phyloP scores from a whole-genome alignment of 2,888 invertebrate genomes.

The Andrena minutula region DNA sequence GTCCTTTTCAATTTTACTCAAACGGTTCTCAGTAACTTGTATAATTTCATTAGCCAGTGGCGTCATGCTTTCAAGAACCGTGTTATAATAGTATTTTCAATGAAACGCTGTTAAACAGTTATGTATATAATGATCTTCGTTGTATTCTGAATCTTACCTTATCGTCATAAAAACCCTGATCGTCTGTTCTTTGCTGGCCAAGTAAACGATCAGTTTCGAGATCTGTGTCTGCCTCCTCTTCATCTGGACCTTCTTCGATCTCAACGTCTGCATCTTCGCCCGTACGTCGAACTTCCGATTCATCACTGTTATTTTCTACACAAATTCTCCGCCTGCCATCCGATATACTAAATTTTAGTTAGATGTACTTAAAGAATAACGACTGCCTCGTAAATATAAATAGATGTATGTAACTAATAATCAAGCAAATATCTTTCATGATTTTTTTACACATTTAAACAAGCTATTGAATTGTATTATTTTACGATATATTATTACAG shows the following conservation, averaged over 20 bases:
- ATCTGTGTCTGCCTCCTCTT: conserved; percentile 97
- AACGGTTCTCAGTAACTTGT: conserved; percentile 2
- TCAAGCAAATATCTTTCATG: not conserved
- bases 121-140: not conserved
- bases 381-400: conserved; percentile 20
- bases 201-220: conserved; percentile 98
- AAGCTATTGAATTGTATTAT: not conserved
- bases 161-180: conserved; percentile 96
- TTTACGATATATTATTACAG: not conserved
- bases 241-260: conserved; percentile 81
- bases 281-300: conserved; percentile 79
- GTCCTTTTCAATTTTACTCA: not conserved
- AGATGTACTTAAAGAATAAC: conserved; percentile 79
- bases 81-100: conserved; percentile 9
- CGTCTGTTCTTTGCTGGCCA: conserved; percentile 97
- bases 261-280: conserved; percentile 83
- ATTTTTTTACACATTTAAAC: not conserved
- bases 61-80: conserved; percentile 9
- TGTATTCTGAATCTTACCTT: conserved; percentile 87
- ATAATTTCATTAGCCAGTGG: conserved; percentile 5
- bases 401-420: conserved; percentile 3
- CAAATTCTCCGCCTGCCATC: conserved; percentile 83
- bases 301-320: conserved; percentile 83
- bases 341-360: conserved; percentile 84
- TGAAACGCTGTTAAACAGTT: conserved; percentile 1